phyloP scores from a whole-genome alignment of 2,888 invertebrate genomes.

The Iselma pallidipennis region DNA sequence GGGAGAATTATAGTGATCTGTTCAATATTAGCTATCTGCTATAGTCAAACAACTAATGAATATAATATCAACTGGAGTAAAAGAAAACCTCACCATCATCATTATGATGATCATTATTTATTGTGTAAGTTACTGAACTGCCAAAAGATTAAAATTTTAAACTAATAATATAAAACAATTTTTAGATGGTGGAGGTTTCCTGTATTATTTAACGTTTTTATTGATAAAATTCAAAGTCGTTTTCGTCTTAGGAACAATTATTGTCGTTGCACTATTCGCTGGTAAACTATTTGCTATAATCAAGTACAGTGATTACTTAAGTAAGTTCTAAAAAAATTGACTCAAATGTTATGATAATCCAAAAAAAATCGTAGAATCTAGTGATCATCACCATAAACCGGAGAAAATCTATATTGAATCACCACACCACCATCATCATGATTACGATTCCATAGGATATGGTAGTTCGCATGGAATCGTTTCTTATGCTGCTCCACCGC shows the following conservation, averaged over 20 bases:
- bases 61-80: neutral
- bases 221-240: slow-evolving; percentile 46
- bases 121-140: slow-evolving; percentile 27
- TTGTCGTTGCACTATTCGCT: slow-evolving; percentile 38
- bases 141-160: too few species aligned
- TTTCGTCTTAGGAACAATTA: slow-evolving; percentile 39
- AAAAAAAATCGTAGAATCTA: neutral
- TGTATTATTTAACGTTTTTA: slow-evolving; percentile 42
- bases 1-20: slow-evolving; percentile 25
- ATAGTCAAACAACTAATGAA: slow-evolving; percentile 3
- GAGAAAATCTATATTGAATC: slow-evolving; percentile 33
- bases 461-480: neutral
- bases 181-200: slow-evolving; percentile 37
- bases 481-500: neutral
- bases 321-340: slow-evolving; percentile 31
- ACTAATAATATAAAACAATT: slow-evolving; percentile 7
- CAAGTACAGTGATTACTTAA: slow-evolving; percentile 34
- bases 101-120: slow-evolving; percentile 20
- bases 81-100: slow-evolving; percentile 15
- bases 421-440: slow-evolving; percentile 5
- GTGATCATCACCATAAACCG: slow-evolving; percentile 25
- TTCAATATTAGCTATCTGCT: slow-evolving; percentile 13
- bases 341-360: neutral
- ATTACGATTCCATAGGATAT: neutral
- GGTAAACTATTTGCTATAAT: slow-evolving; percentile 44